These are phyloP conservation scores for Jordanella pulchra DNA, from an alignment of 2,797 vertebrate genomes.

Conservation along the genomic window DNA sequence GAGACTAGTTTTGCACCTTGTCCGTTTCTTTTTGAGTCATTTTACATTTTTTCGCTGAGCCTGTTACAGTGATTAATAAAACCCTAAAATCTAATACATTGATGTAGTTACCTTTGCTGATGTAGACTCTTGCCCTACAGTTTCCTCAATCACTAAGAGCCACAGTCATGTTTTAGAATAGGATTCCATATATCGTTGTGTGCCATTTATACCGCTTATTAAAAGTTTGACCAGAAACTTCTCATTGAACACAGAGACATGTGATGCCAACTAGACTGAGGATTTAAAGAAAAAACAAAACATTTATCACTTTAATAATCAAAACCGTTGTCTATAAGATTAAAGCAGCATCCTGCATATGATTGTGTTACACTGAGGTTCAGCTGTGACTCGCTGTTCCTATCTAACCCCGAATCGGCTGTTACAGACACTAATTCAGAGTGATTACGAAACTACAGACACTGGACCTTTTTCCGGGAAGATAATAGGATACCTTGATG, in stretches of 20 bases:
- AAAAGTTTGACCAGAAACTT: neutral
- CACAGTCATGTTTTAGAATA: neutral
- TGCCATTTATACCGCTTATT: neutral
- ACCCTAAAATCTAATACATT: too few species aligned
- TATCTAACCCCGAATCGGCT: neutral
- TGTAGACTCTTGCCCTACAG: too few species aligned
- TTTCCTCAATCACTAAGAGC: neutral
- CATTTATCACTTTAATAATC: neutral
- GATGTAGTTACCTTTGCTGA: too few species aligned
- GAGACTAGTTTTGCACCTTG: neutral
- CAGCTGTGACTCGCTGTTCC: neutral
- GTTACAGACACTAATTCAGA: neutral
- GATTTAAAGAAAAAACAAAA: too few species aligned
- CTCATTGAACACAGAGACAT: too few species aligned
- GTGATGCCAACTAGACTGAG: too few species aligned
- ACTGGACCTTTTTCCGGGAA: neutral
- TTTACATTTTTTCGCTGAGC: too few species aligned
- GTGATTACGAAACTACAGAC: conserved; percentile 2
- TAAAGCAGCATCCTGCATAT: too few species aligned
- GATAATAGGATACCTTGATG: conserved; percentile 5
- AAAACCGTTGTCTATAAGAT: neutral
- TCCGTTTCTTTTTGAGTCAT: too few species aligned
- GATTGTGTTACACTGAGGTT: neutral
- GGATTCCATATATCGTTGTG: neutral
- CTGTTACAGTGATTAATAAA: too few species aligned